Evolutionary conservation across 2,888 invertebrate species (phyloP), one percentile per base, ranked within the genome.

Genomic region (Seira musarum): DNA sequence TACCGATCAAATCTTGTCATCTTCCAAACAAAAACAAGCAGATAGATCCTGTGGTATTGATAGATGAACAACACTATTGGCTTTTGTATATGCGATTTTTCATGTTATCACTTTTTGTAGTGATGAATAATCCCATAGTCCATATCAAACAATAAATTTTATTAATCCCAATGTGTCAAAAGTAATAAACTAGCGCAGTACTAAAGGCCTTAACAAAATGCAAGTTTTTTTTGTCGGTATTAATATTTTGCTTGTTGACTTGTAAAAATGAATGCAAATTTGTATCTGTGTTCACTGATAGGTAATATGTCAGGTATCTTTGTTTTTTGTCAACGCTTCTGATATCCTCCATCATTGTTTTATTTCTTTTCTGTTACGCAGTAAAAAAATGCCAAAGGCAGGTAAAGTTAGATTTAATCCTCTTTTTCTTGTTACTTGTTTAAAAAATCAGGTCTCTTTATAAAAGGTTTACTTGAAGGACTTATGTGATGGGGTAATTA

Each of bases 401-500:
- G 49, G 15, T n/a, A 49, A 8, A 8, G 17, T 15, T n/a, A 49
- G 49, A n/a, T 49, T n/a, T 49, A 49, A 49, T 49, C 49, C 49
- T 49, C 3, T 49, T n/a, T n/a, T 13, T 49, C 49, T n/a, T 49
- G 49, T 15, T 30, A 8, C 30, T 49, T 49, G 15, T 8, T 30
- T 49, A n/a, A 49, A n/a, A 49, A 49, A 49, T 13, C 49, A 49
- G 49, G 49, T 49, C 49, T 49, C 17, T 13, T 3, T 15, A 49
- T n/a, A 8, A 30, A 30, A 30, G 8, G 8, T 5, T 30, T 49
- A 8, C 49, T 49, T 30, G 30, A 5, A 65, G 53, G 35, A n/a
- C n/a, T 30, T 2, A 30, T 30, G 30, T 30, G 30, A 30, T 30
- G 15, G 49, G 65, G 78, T 60, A 78, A 78, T 78, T 78, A 78